phyloP scores from a whole-genome alignment of 2,113 vertebrate genomes.

The Hippocampus mohnikei region DNA sequence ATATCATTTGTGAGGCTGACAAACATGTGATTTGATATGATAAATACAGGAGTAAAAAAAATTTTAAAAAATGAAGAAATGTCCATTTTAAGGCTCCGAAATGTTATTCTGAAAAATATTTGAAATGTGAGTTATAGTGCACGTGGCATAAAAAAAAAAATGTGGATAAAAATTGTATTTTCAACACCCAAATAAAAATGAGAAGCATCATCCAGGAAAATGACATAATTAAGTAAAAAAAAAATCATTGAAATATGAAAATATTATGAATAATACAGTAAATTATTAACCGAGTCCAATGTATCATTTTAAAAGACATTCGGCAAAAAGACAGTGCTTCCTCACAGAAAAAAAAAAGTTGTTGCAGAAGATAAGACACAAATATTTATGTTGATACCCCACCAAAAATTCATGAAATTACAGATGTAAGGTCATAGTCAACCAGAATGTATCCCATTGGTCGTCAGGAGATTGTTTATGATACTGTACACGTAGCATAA shows the following conservation, averaged over 20 bases:
- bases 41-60: no score
- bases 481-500: not conserved
- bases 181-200: no score
- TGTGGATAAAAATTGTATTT: no score
- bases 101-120: no score
- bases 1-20: no score
- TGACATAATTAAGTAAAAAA: not conserved
- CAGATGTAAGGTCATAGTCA: not conserved
- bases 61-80: no score
- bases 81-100: no score
- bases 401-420: not conserved
- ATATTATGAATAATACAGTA: not conserved
- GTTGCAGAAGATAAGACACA: not conserved
- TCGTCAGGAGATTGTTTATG: not conserved
- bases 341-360: not conserved
- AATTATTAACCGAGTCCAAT: not conserved
- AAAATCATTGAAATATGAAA: not conserved
- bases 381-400: not conserved
- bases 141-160: no score
- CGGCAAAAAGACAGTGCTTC: not conserved
- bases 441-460: not conserved
- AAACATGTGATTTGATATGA: no score
- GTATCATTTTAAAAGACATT: not conserved
- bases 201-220: not conserved
- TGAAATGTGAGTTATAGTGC: no score